These are phyloP conservation scores for Chunga burmeisteri DNA, from an alignment of 2,113 vertebrate genomes.

Conservation along the genomic window DNA sequence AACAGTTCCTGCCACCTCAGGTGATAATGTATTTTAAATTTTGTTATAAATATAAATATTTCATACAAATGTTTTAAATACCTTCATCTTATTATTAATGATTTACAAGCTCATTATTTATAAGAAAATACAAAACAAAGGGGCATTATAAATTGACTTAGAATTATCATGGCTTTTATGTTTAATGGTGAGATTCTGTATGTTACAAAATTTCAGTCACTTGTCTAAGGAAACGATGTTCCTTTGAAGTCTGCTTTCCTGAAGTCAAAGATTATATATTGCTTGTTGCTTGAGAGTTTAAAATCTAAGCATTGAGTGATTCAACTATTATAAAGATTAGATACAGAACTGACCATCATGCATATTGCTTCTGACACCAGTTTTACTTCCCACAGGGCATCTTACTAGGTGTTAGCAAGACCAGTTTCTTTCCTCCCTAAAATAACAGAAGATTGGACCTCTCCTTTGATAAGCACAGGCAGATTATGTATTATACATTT, in stretches of 20 bases:
- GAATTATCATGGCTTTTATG: not conserved
- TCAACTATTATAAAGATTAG: not conserved
- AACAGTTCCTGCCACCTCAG: not conserved
- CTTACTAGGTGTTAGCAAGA: not conserved
- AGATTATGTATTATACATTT: constrained; percentile 59
- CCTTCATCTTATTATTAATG: constrained; percentile 39
- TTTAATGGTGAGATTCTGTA: not conserved
- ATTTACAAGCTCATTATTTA: constrained; percentile 28
- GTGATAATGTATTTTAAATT: constrained; percentile 3
- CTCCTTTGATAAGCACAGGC: constrained; percentile 11
- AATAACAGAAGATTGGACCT: not conserved
- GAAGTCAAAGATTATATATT: not conserved
- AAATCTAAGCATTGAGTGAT: not conserved
- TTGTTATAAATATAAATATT: constrained; percentile 28
- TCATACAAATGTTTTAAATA: constrained; percentile 11
- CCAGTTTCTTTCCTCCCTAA: not conserved
- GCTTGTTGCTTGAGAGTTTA: constrained; percentile 8
- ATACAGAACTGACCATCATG: not conserved
- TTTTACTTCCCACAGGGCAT: not conserved
- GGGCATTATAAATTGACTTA: not conserved
- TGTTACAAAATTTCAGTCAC: not conserved
- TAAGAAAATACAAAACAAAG: constrained; percentile 1
- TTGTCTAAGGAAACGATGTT: not conserved
- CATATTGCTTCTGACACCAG: not conserved
- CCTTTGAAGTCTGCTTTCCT: constrained; percentile 46